Conservation (phyloP, 1,140 invertebrate genomes). For the Drosophila pallidifrons region DNA sequence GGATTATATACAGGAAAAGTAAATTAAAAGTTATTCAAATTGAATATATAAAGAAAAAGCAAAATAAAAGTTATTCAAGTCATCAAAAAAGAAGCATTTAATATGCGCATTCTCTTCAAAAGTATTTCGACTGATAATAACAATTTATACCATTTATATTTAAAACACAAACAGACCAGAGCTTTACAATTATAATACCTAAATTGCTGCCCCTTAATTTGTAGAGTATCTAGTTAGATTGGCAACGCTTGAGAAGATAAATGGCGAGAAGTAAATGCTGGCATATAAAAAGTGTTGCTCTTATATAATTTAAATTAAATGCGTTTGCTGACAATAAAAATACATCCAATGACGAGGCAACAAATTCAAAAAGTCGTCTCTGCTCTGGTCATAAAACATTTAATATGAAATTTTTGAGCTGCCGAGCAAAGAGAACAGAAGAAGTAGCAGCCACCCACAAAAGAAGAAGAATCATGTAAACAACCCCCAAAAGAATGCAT, state of each 20-base stretch:
- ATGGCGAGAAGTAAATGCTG: conserved; percentile 38
- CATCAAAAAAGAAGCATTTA: too few species aligned
- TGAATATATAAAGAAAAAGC: too few species aligned
- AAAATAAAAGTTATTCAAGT: too few species aligned
- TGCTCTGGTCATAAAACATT: conserved; percentile 71
- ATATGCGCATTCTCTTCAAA: too few species aligned
- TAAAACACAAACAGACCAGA: not conserved
- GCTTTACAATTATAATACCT: not conserved
- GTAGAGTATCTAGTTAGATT: conserved; percentile 32
- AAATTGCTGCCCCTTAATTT: not conserved
- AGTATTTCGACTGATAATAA: too few species aligned
- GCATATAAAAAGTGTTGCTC: conserved; percentile 64
- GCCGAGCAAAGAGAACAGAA: not conserved
- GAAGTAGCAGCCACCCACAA: conserved; percentile 23
- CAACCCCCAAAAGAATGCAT: conserved; percentile 65
- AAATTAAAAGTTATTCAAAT: too few species aligned
- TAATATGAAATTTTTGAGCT: conserved; percentile 67
- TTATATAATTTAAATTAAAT: conserved; percentile 81
- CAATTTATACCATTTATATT: not conserved
- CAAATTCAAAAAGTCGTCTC: conserved; percentile 62
- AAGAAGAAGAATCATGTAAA: conserved; percentile 42
- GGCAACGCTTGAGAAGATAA: conserved; percentile 20
- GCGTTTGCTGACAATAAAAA: conserved; percentile 78
- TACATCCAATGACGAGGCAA: conserved; percentile 48
- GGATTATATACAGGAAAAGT: too few species aligned